These are phyloP conservation scores for Esox masquinongy DNA, from an alignment of 2,797 vertebrate species.

Conservation along the genomic window DNA sequence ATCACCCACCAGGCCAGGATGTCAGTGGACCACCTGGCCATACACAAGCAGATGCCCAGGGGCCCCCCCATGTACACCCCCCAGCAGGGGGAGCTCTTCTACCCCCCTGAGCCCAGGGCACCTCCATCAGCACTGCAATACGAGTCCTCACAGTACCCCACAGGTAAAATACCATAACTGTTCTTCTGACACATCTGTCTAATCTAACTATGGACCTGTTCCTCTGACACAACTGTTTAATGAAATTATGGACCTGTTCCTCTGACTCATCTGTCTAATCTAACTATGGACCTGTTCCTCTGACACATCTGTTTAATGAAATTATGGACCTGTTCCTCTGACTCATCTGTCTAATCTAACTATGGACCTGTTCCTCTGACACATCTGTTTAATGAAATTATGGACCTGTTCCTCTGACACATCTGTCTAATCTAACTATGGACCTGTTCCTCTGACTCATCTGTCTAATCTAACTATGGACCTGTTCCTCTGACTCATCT, in stretches of 20 bases:
- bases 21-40: slow-evolving; percentile 80
- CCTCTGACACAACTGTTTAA: background rate
- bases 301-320: background rate
- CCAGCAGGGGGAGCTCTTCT: slow-evolving; percentile 86
- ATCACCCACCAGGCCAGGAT: slow-evolving; percentile 76
- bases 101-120: slow-evolving; percentile 85
- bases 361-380: background rate
- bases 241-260: background rate
- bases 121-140: slow-evolving; percentile 84
- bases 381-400: background rate
- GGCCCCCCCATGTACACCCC: slow-evolving; percentile 86
- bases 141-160: slow-evolving; percentile 84
- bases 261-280: background rate
- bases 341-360: background rate
- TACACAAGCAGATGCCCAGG: slow-evolving; percentile 86
- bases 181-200: background rate
- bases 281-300: background rate
- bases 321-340: background rate
- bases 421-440: background rate
- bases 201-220: background rate
- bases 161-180: slow-evolving; percentile 72
- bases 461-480: background rate
- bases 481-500: background rate
- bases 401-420: background rate
- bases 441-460: background rate